These are phyloP conservation scores for Theretra japonica DNA, from an alignment of 2,888 invertebrate genomes.

Conservation along the genomic window DNA sequence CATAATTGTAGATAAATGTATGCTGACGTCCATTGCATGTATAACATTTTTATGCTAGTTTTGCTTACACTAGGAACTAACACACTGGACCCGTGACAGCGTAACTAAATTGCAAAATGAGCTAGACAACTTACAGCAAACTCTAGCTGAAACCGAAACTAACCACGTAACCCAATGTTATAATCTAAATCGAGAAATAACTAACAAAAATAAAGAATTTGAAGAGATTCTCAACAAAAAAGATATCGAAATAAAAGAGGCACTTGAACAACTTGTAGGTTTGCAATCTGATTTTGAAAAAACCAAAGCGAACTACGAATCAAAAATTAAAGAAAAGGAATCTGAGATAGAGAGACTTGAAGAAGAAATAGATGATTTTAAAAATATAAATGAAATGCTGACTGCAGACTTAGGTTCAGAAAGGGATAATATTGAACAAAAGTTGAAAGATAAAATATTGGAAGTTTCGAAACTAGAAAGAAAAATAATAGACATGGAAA, in stretches of 20 bases:
- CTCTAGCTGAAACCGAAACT: slow-evolving; percentile 55
- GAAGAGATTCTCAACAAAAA: slow-evolving; percentile 55
- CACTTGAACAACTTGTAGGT: slow-evolving; percentile 51
- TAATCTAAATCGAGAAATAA: slow-evolving; percentile 55
- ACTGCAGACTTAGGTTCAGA: slow-evolving; percentile 19
- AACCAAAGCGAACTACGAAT: slow-evolving; percentile 48
- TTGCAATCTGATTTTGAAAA: slow-evolving; percentile 54
- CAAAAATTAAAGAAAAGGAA: slow-evolving; percentile 46
- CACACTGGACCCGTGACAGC: slow-evolving; percentile 48
- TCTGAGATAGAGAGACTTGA: slow-evolving; percentile 49
- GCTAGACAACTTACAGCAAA: slow-evolving; percentile 59
- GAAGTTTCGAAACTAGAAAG: slow-evolving; percentile 47
- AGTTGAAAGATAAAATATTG: slow-evolving; percentile 44
- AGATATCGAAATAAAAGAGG: slow-evolving; percentile 60
- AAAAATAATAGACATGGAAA: slow-evolving; percentile 48
- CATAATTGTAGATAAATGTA: slow-evolving; percentile 29
- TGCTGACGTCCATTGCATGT: slow-evolving; percentile 34
- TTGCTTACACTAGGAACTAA: slow-evolving; percentile 65
- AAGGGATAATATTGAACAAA: slow-evolving; percentile 26
- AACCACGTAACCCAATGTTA: slow-evolving; percentile 51
- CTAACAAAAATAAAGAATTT: slow-evolving; percentile 53
- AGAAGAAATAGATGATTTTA: slow-evolving; percentile 50
- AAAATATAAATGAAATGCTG: slow-evolving; percentile 38
- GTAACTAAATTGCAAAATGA: slow-evolving; percentile 62
- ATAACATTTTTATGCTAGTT: slow-evolving; percentile 36